A percentile compares a stretch with the other conserved stretches of the same genome.
These are phyloP conservation scores for Triplophysa rosa DNA, from an alignment of 2,113 vertebrate species.

Conservation along the genomic window DNA sequence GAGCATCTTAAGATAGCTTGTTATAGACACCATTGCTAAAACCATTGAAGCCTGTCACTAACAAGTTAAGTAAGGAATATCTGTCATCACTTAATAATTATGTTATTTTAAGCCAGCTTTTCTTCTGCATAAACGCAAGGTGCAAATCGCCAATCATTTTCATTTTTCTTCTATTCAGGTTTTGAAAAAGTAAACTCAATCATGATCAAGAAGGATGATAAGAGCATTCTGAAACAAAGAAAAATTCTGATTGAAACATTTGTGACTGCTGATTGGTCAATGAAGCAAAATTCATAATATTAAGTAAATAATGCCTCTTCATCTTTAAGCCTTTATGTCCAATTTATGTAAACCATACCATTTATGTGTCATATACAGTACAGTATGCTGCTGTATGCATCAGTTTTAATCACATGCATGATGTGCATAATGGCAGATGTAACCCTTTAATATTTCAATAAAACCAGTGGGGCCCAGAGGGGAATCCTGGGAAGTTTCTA, in stretches of 20 bases:
- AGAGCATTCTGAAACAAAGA: too few relatives aligned
- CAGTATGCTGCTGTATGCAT: not conserved
- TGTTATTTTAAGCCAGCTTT: too few relatives aligned
- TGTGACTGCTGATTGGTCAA: too few relatives aligned
- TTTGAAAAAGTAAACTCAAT: too few relatives aligned
- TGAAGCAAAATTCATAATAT: not conserved
- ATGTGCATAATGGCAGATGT: slow-evolving; percentile 17
- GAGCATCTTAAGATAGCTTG: not conserved
- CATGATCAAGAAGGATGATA: too few relatives aligned
- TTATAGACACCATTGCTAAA: not conserved
- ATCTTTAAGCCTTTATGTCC: not conserved
- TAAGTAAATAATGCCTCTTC: not conserved
- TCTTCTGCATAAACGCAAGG: too few relatives aligned
- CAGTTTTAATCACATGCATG: slow-evolving; percentile 39
- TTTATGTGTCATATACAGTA: not conserved
- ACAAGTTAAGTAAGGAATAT: not conserved
- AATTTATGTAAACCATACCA: not conserved
- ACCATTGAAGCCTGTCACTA: not conserved
- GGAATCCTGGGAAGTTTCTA: slow-evolving; percentile 54
- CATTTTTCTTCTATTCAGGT: too few relatives aligned
- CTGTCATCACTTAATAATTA: too few relatives aligned
- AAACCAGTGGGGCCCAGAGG: slow-evolving; percentile 31
- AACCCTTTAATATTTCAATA: slow-evolving; percentile 36
- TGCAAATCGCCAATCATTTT: too few relatives aligned
- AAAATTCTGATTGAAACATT: too few relatives aligned